Evolutionary conservation across 2,797 vertebrate species (phyloP).

Genomic region (Taeniopygia guttata): DNA sequence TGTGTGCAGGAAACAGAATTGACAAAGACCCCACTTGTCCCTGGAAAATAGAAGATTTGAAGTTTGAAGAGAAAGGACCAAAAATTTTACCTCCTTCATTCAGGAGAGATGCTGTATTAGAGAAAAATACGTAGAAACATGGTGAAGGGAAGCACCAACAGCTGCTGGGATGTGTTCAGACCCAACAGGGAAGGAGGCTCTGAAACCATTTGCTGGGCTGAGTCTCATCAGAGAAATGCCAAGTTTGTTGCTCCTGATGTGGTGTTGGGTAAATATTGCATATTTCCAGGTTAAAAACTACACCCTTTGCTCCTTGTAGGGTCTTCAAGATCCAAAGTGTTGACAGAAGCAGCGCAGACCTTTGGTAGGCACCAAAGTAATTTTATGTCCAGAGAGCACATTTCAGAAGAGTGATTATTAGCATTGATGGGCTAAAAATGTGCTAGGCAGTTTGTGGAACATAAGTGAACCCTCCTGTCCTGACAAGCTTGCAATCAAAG

Average conservation of each 20-base stretch:
- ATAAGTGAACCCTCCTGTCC: background rate
- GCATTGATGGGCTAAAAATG: background rate
- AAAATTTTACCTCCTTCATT: background rate
- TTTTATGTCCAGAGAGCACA: background rate
- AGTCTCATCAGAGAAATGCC: background rate
- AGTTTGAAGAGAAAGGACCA: background rate
- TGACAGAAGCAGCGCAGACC: background rate
- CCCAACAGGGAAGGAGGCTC: background rate
- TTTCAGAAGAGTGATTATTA: background rate
- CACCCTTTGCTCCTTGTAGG: background rate
- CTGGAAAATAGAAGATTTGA: background rate
- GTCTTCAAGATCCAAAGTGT: background rate
- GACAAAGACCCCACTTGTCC: background rate
- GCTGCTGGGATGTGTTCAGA: background rate
- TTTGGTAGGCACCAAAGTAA: background rate
- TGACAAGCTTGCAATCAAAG: background rate
- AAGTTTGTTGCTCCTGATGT: background rate
- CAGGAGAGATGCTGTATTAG: background rate
- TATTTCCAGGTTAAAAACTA: background rate
- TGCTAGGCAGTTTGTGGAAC: background rate
- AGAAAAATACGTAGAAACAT: background rate
- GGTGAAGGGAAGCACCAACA: background rate
- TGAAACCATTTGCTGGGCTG: background rate
- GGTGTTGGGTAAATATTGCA: background rate
- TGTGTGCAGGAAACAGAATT: background rate